A percentile compares a stretch with the other conserved stretches of the same genome.
Evolutionary conservation across 2,888 invertebrate species (phyloP).

Genomic region (Amphimallon solstitiale): DNA sequence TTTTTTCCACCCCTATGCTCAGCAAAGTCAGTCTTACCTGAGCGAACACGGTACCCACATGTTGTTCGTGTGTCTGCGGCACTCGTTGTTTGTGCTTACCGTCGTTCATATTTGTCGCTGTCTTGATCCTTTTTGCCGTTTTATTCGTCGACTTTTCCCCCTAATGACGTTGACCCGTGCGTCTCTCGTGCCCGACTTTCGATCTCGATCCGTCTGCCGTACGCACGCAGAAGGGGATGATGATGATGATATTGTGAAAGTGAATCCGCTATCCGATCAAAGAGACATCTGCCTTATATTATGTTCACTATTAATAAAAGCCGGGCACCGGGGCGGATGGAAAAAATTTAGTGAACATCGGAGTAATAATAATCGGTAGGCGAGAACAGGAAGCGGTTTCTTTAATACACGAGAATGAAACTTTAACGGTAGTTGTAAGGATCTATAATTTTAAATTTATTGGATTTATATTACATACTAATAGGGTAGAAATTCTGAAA

Average conservation of each 20-base stretch:
- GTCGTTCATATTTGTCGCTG: not conserved
- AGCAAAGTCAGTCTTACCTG: constrained; percentile 45
- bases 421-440: constrained; percentile 8
- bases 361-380: constrained; percentile 32
- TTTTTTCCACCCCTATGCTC: constrained; percentile 31
- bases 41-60: constrained; percentile 49
- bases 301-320: constrained; percentile 28
- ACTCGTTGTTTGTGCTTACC: too few species aligned
- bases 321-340: constrained; percentile 7
- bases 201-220: constrained; percentile 47
- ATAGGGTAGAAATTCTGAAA: not conserved
- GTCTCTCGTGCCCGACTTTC: constrained; percentile 47
- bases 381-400: constrained; percentile 33
- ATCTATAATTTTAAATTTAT: constrained; percentile 30
- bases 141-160: constrained; percentile 12
- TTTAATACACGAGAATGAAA: not conserved
- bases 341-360: constrained; percentile 19
- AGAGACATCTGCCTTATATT: constrained; percentile 36
- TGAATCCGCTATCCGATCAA: constrained; percentile 37
- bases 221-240: constrained; percentile 40
- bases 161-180: constrained; percentile 27
- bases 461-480: constrained; percentile 15
- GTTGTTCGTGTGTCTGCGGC: constrained; percentile 32
- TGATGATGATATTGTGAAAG: constrained; percentile 31
- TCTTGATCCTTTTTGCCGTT: not conserved